Conservation (phyloP, 1,140 invertebrate genomes). For the Cyphomyrmex costatus region DNA sequence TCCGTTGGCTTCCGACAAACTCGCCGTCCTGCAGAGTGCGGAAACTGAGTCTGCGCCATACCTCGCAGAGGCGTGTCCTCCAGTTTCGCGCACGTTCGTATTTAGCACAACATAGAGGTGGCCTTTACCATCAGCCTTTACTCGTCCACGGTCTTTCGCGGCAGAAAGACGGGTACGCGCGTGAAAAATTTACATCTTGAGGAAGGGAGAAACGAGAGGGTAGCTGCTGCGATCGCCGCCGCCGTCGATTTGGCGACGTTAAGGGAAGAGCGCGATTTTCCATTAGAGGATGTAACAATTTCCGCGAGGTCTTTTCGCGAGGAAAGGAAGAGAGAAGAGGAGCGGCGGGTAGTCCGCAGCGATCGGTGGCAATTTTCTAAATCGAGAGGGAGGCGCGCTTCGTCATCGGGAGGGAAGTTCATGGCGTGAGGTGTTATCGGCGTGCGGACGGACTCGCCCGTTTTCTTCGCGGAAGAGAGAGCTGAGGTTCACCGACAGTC, state of each 20-base stretch:
- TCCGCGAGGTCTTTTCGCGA: background rate
- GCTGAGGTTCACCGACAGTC: background rate
- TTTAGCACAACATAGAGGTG: constrained; percentile 45
- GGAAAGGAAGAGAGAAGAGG: constrained; percentile 17
- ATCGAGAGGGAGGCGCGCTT: constrained; percentile 1
- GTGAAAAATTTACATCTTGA: constrained; percentile 23
- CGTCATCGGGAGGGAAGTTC: constrained; percentile 11
- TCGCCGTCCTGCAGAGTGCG: background rate
- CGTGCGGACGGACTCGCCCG: constrained; percentile 23
- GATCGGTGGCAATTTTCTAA: constrained; percentile 18
- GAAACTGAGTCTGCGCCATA: constrained; percentile 47
- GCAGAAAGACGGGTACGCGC: constrained; percentile 26
- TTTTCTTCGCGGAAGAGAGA: constrained; percentile 27
- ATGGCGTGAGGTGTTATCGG: constrained; percentile 55
- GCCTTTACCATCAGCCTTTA: constrained; percentile 12
- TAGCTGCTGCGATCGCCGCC: background rate
- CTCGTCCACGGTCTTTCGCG: constrained; percentile 53
- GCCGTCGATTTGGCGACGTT: background rate
- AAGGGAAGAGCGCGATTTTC: background rate
- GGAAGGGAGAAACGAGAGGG: background rate
- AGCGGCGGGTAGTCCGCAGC: background rate
- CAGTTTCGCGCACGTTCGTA: constrained; percentile 47
- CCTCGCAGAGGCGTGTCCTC: constrained; percentile 53
- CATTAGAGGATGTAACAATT: constrained; percentile 49
- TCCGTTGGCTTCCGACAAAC: constrained; percentile 12